Evolutionary conservation across 2,113 vertebrate genomes (phyloP), one percentile per base, ranked within the genome.

Genomic region (Grallaria varia): DNA sequence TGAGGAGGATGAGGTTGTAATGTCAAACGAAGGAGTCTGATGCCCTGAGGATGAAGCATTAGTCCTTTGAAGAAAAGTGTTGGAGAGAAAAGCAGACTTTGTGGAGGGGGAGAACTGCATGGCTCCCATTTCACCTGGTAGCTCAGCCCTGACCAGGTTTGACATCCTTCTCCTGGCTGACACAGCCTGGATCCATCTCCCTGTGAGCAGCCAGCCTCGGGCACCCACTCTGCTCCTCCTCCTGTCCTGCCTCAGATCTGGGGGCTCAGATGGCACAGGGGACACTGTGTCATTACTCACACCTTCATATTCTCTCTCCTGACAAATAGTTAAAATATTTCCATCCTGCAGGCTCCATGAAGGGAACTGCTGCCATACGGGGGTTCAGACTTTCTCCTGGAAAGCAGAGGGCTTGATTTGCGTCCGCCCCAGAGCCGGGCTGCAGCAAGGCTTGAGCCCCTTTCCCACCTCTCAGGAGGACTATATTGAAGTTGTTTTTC

Each of bases 291-390:
- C 4, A 7, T 84, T n/a, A 25, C 39, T 84, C 39, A 30, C 35
- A 42, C 8, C 37, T 76, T 73, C 22, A 7, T 52, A 11, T 69
- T 50, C 49, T 93, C 49, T 56, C 33, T 64, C 21, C 31, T 69
- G n/a, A 31, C 77, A 16, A 64, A 49, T 19, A 60, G 30, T 60
- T 60, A 30, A 73, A 44, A 12, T 68, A 52, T 40, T 55, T 64
- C 63, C 72, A 40, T 58, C 15, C 35, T 42, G 3, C 8, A 63
- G 42, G 49, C 49, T 56, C 18, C 6, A 6, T 8, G 1, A 4
- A 22, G 20, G 55, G 72, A 80, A n/a, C 40, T 76, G 27, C 21
- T 68, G 37, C 24, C 50, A 22, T 0, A 0, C 0, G 0, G 37
- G 40, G 52, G 31, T 76, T 86, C 0, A 0, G 45, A 55, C 27